These are phyloP conservation scores for Maniola hyperantus DNA, from an alignment of 2,888 invertebrate genomes.

Conservation along the genomic window DNA sequence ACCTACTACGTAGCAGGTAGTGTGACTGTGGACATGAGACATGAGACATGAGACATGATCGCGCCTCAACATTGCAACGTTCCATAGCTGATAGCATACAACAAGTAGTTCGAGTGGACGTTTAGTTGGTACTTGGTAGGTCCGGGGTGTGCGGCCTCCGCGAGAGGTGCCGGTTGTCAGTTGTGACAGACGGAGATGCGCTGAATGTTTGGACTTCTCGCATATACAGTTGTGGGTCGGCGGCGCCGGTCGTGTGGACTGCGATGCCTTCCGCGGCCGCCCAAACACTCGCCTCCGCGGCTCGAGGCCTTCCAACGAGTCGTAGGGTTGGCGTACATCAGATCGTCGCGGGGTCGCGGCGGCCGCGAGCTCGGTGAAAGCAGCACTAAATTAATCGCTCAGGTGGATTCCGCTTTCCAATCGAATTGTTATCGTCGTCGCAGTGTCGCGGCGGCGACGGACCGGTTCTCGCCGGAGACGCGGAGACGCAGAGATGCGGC, in stretches of 20 bases:
- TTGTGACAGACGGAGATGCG: conserved; percentile 18
- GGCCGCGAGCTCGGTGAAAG: conserved; percentile 61
- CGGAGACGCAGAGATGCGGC: too few relatives aligned
- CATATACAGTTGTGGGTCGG: conserved; percentile 66
- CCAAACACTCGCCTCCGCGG: background rate
- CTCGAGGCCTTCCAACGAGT: background rate
- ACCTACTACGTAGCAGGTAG: too few relatives aligned
- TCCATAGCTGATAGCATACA: too few relatives aligned
- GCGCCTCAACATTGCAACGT: too few relatives aligned
- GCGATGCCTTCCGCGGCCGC: background rate
- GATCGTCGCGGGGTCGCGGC: background rate
- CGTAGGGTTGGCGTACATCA: too few relatives aligned
- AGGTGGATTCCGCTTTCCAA: conserved; percentile 78
- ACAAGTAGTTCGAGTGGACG: too few relatives aligned
- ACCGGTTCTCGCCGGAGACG: conserved; percentile 76
- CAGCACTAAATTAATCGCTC: conserved; percentile 69
- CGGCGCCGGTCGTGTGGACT: conserved; percentile 48
- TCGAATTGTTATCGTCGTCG: conserved; percentile 69
- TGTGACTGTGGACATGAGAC: too few relatives aligned
- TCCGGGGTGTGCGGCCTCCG: too few relatives aligned
- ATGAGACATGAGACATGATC: too few relatives aligned
- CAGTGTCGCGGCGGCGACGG: conserved; percentile 61
- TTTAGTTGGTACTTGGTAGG: too few relatives aligned
- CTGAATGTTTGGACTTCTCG: conserved; percentile 58
- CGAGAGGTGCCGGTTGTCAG: too few relatives aligned